These are phyloP conservation scores for Melanotaenia pygmaea DNA, from an alignment of 2,797 vertebrate genomes.

Conservation along the genomic window DNA sequence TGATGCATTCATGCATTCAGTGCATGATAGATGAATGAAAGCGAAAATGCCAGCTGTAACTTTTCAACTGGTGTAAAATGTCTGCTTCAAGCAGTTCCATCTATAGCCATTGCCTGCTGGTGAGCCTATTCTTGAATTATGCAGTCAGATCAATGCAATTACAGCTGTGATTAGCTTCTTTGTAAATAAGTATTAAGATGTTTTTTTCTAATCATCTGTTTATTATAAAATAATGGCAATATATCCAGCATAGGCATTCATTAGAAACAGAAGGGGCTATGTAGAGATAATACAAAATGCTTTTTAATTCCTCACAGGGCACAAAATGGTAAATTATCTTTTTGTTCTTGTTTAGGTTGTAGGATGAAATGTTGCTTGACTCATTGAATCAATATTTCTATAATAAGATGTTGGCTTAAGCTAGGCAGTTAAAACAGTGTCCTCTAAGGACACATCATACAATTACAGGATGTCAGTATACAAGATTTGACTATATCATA, in stretches of 20 bases:
- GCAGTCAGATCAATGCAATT: background rate
- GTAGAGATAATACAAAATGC: background rate
- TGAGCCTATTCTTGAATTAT: background rate
- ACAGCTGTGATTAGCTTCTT: background rate
- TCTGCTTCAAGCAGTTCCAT: slow-evolving; percentile 1
- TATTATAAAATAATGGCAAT: background rate
- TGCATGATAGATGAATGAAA: slow-evolving; percentile 16
- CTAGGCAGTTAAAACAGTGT: background rate
- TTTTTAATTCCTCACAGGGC: background rate
- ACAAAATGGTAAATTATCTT: background rate
- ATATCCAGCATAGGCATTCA: no score
- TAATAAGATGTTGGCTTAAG: background rate
- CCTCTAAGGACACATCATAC: background rate
- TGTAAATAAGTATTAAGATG: slow-evolving; percentile 4
- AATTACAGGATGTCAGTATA: background rate
- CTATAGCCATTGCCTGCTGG: background rate
- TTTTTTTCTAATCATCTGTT: background rate
- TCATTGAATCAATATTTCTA: no score
- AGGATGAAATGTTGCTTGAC: background rate
- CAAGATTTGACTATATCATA: background rate
- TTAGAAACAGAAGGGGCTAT: background rate
- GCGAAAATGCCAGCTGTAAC: slow-evolving; percentile 9
- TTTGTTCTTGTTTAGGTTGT: background rate
- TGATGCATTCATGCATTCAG: slow-evolving; percentile 13
- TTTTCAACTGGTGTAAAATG: background rate